These are phyloP conservation scores for Scolopax rusticola DNA, from an alignment of 2,797 vertebrate species.

Conservation along the genomic window DNA sequence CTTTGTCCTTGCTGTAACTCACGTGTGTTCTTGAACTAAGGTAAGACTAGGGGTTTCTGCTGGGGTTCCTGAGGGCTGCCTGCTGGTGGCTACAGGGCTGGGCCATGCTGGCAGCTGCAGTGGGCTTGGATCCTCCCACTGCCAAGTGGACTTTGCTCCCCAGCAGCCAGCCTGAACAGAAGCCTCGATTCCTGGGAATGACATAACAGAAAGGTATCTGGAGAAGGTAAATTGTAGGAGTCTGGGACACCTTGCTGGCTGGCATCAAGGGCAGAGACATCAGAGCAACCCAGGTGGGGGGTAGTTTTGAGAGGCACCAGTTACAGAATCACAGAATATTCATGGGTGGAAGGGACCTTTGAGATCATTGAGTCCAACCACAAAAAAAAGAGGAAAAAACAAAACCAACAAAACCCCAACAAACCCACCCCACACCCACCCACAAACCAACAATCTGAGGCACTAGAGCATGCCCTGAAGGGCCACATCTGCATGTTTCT, in stretches of 20 bases:
- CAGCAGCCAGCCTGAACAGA: background rate
- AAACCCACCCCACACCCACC: no score
- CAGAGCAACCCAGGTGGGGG: background rate
- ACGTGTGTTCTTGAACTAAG: fast-evolving
- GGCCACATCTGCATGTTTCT: no score
- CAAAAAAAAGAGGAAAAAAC: no score
- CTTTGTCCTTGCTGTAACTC: background rate
- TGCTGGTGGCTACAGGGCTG: background rate
- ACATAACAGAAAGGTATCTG: fast-evolving
- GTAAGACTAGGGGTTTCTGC: background rate
- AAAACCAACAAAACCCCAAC: no score
- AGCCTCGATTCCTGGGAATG: background rate
- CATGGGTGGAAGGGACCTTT: no score
- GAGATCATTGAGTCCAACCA: no score
- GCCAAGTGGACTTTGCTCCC: background rate
- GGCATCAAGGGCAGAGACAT: background rate
- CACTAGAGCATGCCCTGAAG: no score
- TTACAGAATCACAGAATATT: no score
- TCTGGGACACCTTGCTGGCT: background rate
- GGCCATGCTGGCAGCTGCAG: background rate
- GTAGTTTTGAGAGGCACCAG: background rate
- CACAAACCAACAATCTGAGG: no score
- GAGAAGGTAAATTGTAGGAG: fast-evolving
- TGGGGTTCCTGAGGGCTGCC: fast-evolving
- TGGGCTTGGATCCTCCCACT: background rate